Base-by-base conservation (phyloP, 2,113 vertebrate genomes). In the Gnathonemus echidnorhynchus region DNA sequence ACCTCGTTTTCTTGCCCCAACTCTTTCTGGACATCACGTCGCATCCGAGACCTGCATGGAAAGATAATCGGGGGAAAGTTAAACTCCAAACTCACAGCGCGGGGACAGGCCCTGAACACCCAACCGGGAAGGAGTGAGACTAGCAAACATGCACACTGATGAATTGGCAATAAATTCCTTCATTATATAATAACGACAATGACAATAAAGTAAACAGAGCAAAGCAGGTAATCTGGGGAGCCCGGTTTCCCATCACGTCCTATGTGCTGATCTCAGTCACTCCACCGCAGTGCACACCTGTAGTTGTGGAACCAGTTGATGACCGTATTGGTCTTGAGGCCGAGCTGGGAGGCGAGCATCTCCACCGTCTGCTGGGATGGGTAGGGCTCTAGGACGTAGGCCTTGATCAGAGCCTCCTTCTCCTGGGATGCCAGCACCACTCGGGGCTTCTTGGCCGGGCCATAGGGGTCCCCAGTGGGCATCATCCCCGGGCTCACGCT, bases 291-390 rank as follows among this genome's bases (percentile, higher is more conserved):
- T 45, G 93, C 94, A 93, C 93, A 97, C 98, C 98, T 98, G 97
- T 99, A 99, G 95, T 99, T 99, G 94, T 99, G 98, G 95, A 99
- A 99, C 98, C 98, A 99, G 95, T 99, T 99, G 96, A 99, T 98
- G 94, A 99, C 98, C 0, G 98, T 99, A 96, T 98, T 99, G 92
- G 98, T 99, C 94, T 98, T 98, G 90, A 99, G 98, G 93, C 97
- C 97, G 91, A 99, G 98, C 93, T 98, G 97, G 87, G 97, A 95
- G 24, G 98, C 98, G n/a, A 99, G 96, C 90, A 97, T 95, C 94
- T 99, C 98, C 0, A 99, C 99, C 91, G 98, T 99, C 94, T 98
- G 97, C 93, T 99, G 98, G 2, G 98, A 99, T 2, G 98, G 98
- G 94, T 99, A 99, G 1, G 98, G 98, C 92, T 99, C 98, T 92